Evolutionary conservation across 2,113 vertebrate genomes (phyloP).

Genomic region (Lophotis ruficrista): DNA sequence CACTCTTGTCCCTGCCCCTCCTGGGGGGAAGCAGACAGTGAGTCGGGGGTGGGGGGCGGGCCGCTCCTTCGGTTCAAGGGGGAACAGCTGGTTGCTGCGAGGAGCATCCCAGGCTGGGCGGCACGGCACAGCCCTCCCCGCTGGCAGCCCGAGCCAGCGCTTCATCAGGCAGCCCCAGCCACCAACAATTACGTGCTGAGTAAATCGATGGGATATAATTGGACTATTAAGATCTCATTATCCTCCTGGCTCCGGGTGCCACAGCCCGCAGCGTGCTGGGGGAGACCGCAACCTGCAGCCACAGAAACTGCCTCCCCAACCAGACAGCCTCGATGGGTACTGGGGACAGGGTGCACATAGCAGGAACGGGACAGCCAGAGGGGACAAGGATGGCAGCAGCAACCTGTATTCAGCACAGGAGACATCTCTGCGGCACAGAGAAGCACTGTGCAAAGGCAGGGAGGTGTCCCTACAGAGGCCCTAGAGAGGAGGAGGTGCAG

Average conservation of each 20-base stretch:
- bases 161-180: constrained; percentile 71
- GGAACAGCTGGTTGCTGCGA: constrained; percentile 21
- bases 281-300: not conserved
- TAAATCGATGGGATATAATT: constrained; percentile 80
- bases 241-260: constrained; percentile 57
- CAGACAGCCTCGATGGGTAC: not conserved
- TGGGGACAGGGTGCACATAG: not conserved
- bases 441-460: not conserved
- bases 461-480: not conserved
- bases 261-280: not conserved
- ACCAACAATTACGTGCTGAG: constrained; percentile 72
- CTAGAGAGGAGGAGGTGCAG: not conserved
- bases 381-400: not conserved
- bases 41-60: not conserved
- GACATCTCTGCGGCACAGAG: not conserved
- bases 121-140: not conserved
- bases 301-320: not conserved
- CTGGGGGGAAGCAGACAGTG: accelerated
- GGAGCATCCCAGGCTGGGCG: not conserved
- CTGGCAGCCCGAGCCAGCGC: constrained; percentile 53
- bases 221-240: constrained; percentile 88
- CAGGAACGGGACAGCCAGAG: not conserved
- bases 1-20: not conserved
- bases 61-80: not conserved
- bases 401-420: not conserved